phyloP scores from a whole-genome alignment of 2,797 vertebrate genomes.

The Otus scops region DNA sequence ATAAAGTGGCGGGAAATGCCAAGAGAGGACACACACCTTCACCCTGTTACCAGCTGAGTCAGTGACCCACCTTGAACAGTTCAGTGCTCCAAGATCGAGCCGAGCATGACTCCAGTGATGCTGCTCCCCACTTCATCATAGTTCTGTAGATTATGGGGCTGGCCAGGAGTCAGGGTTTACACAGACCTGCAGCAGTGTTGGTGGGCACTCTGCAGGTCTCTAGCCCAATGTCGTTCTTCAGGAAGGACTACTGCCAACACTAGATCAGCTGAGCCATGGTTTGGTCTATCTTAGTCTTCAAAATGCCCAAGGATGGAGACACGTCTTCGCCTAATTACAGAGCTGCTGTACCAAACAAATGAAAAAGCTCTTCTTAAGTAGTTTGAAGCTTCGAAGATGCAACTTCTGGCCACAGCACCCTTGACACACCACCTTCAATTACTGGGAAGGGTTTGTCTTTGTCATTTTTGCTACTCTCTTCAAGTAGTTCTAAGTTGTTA shows the following conservation, averaged over 20 bases:
- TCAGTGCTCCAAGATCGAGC: neutral
- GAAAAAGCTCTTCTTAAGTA: neutral
- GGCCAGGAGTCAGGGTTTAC: neutral
- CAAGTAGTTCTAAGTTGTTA: neutral
- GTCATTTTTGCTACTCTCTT: neutral
- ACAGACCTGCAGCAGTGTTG: neutral
- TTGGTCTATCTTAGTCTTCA: neutral
- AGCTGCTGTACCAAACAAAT: neutral
- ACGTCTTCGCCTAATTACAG: neutral
- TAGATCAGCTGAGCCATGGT: neutral
- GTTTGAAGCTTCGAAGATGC: neutral
- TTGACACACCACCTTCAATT: neutral
- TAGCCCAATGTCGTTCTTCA: accelerated
- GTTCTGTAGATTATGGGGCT: neutral
- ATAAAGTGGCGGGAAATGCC: neutral
- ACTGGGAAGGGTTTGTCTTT: neutral
- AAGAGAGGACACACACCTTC: neutral
- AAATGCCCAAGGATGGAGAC: neutral
- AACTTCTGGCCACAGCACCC: neutral
- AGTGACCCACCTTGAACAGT: neutral
- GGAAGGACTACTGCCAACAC: neutral
- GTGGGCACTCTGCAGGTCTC: neutral
- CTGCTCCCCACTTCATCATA: neutral
- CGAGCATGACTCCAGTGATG: neutral
- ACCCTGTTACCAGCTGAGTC: neutral